Percentiles rank a stretch among this genome's conserved stretches.
Conservation (phyloP, 2,113 vertebrate genomes). For the Cichladusa arquata region DNA sequence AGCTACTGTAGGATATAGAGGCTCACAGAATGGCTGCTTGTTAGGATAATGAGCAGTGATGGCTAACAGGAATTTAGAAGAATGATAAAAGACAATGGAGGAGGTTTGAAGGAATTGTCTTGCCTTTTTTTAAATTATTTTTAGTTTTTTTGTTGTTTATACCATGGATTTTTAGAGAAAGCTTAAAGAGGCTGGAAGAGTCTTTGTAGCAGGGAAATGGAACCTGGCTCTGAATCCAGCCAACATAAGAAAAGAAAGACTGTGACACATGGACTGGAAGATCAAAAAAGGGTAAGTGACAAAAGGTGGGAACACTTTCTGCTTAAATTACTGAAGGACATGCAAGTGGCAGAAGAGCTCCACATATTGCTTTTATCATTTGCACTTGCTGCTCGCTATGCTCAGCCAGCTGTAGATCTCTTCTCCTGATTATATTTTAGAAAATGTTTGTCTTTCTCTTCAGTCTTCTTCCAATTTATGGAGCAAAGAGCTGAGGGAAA, state of each 20-base stretch:
- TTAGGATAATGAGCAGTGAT: constrained; percentile 26
- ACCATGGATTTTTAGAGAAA: constrained; percentile 71
- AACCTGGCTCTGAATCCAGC: constrained; percentile 84
- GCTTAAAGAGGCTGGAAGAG: constrained; percentile 42
- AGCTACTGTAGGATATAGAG: constrained; percentile 52
- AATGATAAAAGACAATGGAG: constrained; percentile 46
- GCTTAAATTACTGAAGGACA: background rate
- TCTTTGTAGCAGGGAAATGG: constrained; percentile 85
- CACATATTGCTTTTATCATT: background rate
- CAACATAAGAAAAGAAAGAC: constrained; percentile 87
- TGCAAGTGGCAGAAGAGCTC: background rate
- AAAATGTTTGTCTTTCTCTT: background rate
- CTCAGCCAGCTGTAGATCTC: background rate
- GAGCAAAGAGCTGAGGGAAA: background rate
- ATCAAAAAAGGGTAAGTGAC: constrained; percentile 94
- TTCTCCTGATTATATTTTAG: background rate
- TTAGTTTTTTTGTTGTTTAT: constrained; percentile 24
- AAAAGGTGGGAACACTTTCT: background rate
- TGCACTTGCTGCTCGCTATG: background rate
- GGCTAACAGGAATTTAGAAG: constrained; percentile 38
- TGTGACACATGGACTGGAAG: constrained; percentile 91
- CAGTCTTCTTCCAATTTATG: background rate
- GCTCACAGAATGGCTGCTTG: constrained; percentile 43
- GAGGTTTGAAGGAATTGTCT: constrained; percentile 57
- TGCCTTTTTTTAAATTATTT: background rate